phyloP scores from a whole-genome alignment of 2,888 invertebrate species.

The Suillia variegata region DNA sequence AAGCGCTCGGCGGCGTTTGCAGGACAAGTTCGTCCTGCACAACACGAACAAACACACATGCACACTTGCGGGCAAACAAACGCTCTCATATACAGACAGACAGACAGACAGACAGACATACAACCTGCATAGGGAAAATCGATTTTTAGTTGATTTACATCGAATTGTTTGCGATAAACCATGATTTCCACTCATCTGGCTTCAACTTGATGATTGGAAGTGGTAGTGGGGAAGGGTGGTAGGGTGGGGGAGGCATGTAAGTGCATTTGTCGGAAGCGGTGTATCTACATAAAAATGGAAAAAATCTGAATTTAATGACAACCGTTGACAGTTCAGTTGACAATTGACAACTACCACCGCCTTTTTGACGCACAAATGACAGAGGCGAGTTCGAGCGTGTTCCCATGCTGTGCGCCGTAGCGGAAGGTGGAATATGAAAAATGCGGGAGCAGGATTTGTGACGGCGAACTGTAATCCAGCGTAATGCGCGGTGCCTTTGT shows the following conservation, averaged over 20 bases:
- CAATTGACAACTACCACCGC: neutral
- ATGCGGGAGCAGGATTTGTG: no score
- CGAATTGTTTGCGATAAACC: conserved; percentile 59
- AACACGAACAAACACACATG: no score
- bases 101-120: neutral
- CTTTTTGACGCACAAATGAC: neutral
- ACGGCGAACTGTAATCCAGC: neutral
- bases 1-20: no score
- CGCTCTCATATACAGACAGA: neutral
- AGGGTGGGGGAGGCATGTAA: no score
- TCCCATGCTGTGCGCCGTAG: no score
- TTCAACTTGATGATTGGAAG: no score
- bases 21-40: no score
- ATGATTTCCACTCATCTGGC: conserved; percentile 56
- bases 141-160: conserved; percentile 55
- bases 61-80: no score
- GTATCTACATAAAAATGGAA: neutral
- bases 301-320: conserved; percentile 19
- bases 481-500: neutral
- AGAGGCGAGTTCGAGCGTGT: neutral
- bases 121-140: no score
- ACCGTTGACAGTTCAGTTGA: no score
- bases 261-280: conserved; percentile 33
- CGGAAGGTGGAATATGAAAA: neutral
- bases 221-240: no score